These are phyloP conservation scores for Strigamia maritima DNA, from an alignment of 2,888 invertebrate genomes.

Conservation along the genomic window DNA sequence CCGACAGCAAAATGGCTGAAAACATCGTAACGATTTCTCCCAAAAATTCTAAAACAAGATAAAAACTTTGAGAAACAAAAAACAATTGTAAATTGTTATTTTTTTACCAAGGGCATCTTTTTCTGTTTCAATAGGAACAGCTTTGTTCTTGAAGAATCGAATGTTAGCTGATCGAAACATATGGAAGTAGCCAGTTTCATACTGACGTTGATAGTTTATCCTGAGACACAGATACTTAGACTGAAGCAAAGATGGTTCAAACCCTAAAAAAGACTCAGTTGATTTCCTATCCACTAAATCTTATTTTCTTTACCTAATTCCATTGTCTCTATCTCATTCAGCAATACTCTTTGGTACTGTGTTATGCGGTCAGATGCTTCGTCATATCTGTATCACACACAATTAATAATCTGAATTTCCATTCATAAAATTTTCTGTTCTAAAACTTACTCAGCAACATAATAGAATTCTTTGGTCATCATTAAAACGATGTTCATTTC, in stretches of 20 bases:
- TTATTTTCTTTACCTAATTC: conserved; percentile 69
- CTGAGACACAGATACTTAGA: conserved; percentile 62
- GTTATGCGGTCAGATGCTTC: conserved; percentile 89
- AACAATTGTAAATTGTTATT: not conserved
- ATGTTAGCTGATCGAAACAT: conserved; percentile 87
- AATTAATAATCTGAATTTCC: not conserved
- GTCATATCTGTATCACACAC: conserved; percentile 66
- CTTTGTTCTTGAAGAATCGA: conserved; percentile 95
- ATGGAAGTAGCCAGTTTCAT: conserved; percentile 78
- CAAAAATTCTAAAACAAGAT: conserved; percentile 70
- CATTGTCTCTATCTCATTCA: conserved; percentile 70
- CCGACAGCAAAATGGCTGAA: conserved; percentile 73
- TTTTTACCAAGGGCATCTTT: conserved; percentile 76
- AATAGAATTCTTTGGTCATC: conserved; percentile 82
- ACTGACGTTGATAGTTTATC: conserved; percentile 71
- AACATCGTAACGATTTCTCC: conserved; percentile 84
- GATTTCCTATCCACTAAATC: too few relatives aligned
- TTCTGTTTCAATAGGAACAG: conserved; percentile 78
- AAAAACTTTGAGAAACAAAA: not conserved
- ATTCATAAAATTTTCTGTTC: not conserved
- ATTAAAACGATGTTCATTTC: conserved; percentile 92
- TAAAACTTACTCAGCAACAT: conserved; percentile 70
- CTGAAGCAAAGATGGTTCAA: conserved; percentile 41
- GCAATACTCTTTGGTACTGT: conserved; percentile 68
- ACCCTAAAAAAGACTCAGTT: conserved; percentile 31